These are phyloP conservation scores for Rhegmatorhina hoffmannsi DNA, from an alignment of 2,113 vertebrate genomes.

Conservation along the genomic window DNA sequence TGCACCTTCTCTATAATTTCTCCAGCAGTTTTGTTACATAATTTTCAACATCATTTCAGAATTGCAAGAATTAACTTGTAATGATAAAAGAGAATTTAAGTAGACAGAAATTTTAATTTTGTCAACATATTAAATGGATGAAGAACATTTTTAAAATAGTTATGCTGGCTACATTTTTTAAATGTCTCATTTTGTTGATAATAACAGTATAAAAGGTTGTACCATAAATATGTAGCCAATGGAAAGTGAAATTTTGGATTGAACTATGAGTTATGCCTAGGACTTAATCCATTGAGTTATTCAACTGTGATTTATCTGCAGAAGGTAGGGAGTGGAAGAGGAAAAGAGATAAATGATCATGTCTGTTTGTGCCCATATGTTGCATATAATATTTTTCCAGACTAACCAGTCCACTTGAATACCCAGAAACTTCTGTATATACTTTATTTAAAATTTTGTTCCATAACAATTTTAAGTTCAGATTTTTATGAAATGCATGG, in stretches of 20 bases:
- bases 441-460: constrained; percentile 25
- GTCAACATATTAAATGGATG: neutral
- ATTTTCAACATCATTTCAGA: neutral
- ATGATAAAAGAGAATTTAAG: neutral
- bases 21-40: neutral
- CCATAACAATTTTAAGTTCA: neutral
- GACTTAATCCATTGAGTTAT: neutral
- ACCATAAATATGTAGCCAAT: neutral
- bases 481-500: constrained; percentile 28
- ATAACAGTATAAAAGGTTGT: neutral
- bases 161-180: neutral
- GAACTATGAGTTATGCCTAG: neutral
- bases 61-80: neutral
- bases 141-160: neutral
- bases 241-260: neutral
- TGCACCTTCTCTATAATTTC: constrained; percentile 5
- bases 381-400: neutral
- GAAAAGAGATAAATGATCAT: neutral
- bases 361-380: neutral
- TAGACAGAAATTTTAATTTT: neutral
- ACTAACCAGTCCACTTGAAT: neutral
- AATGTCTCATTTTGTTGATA: neutral
- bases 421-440: neutral
- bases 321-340: neutral
- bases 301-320: neutral